Conservation (phyloP, 1,140 invertebrate species). For the Agrilus planipennis region DNA sequence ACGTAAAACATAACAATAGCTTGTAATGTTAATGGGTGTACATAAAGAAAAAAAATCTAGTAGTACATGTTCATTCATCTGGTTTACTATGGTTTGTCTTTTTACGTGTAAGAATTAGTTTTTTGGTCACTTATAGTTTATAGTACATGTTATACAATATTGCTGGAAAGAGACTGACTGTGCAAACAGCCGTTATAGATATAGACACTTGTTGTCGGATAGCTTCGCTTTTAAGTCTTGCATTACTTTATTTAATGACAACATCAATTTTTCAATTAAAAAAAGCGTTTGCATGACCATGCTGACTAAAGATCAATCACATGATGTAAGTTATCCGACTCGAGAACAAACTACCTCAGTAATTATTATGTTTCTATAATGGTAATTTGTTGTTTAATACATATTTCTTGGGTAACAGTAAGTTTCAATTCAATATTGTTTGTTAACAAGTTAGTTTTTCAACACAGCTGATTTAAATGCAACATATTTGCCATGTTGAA, state of each 20-base stretch:
- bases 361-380: slow-evolving; percentile 34
- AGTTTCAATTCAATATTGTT: slow-evolving; percentile 32
- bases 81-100: slow-evolving; percentile 22
- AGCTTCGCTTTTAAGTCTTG: slow-evolving; percentile 8
- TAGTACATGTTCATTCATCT: slow-evolving; percentile 22
- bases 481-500: slow-evolving; percentile 11
- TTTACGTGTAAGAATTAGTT: slow-evolving; percentile 18
- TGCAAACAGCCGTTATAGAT: slow-evolving; percentile 31
- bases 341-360: slow-evolving; percentile 37
- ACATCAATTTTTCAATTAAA: slow-evolving; percentile 4
- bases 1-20: slow-evolving; percentile 13
- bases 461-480: slow-evolving; percentile 2
- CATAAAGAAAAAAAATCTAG: slow-evolving; percentile 23
- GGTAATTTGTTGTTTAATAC: slow-evolving; percentile 34
- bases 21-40: slow-evolving; percentile 20
- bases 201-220: slow-evolving; percentile 31
- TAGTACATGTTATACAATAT: slow-evolving; percentile 28
- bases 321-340: slow-evolving; percentile 25
- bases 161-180: slow-evolving; percentile 33
- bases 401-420: slow-evolving; percentile 29
- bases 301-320: neutral
- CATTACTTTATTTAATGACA: slow-evolving; percentile 2
- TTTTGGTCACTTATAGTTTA: slow-evolving; percentile 25
- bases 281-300: neutral
- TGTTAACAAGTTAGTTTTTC: slow-evolving; percentile 26